Evolutionary conservation across 1,140 invertebrate genomes (phyloP).

Genomic region (Hyles vespertilio): DNA sequence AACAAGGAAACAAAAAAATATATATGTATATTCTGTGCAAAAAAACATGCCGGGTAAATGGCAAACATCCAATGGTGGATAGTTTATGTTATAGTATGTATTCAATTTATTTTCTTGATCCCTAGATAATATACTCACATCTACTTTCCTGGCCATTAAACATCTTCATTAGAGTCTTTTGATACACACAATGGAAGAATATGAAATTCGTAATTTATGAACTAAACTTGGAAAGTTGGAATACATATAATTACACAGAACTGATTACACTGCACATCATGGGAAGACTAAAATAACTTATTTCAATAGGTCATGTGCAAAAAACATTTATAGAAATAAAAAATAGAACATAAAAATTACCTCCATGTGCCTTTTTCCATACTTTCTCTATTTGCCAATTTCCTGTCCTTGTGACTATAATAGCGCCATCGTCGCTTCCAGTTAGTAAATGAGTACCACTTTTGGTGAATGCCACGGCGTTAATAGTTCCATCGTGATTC

Average conservation of each 20-base stretch:
- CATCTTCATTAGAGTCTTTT: too few species aligned
- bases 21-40: not conserved
- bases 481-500: constrained; percentile 90
- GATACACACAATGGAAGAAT: too few species aligned
- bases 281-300: not conserved
- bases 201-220: too few species aligned
- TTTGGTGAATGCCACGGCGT: constrained; percentile 84
- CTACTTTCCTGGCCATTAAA: too few species aligned
- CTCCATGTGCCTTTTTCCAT: constrained; percentile 84
- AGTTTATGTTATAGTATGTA: too few species aligned
- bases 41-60: too few species aligned
- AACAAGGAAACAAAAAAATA: constrained; percentile 17
- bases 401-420: constrained; percentile 87
- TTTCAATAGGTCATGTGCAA: not conserved
- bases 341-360: constrained; percentile 32
- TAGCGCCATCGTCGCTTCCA: constrained; percentile 88
- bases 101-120: too few species aligned
- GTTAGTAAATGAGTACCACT: constrained; percentile 87
- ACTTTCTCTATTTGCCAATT: constrained; percentile 91
- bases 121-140: too few species aligned
- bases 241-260: too few species aligned
- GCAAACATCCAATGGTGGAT: too few species aligned
- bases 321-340: not conserved
- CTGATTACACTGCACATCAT: too few species aligned
- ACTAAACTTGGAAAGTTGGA: too few species aligned